These are phyloP conservation scores for Latrodectus geometricus DNA, from an alignment of 1,140 invertebrate genomes.

Conservation along the genomic window DNA sequence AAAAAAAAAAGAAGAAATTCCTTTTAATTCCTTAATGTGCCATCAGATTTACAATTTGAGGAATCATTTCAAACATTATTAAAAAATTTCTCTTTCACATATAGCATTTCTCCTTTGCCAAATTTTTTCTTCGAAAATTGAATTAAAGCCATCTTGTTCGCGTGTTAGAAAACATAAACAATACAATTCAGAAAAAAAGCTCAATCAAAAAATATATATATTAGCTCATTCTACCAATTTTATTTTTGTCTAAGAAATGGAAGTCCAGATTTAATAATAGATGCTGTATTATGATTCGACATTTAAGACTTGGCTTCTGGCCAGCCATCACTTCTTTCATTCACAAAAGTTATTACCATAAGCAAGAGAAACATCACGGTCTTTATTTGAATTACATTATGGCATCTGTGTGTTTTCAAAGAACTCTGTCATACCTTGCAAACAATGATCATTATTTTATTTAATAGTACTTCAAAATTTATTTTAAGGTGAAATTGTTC, in stretches of 20 bases:
- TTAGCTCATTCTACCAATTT: not conserved
- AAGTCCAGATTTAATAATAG: not conserved
- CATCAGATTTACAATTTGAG: no score
- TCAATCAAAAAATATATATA: not conserved
- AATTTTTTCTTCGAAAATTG: no score
- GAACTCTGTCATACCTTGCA: not conserved
- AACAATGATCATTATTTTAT: slow-evolving; percentile 8
- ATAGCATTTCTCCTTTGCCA: no score
- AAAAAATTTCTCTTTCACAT: no score
- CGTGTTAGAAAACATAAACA: not conserved
- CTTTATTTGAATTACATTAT: not conserved
- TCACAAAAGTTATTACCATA: not conserved
- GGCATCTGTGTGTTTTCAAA: not conserved
- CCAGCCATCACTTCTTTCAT: not conserved
- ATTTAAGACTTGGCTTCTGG: not conserved
- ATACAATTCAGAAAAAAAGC: not conserved
- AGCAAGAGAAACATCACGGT: not conserved
- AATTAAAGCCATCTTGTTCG: not conserved
- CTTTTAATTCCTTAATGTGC: no score
- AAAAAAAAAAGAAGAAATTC: no score
- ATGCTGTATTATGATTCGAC: not conserved
- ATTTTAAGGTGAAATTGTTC: not conserved
- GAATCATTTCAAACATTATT: no score
- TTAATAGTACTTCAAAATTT: not conserved
- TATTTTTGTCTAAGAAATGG: not conserved